Base-by-base conservation (phyloP, 2,888 invertebrate species). In the Volucella bombylans region DNA sequence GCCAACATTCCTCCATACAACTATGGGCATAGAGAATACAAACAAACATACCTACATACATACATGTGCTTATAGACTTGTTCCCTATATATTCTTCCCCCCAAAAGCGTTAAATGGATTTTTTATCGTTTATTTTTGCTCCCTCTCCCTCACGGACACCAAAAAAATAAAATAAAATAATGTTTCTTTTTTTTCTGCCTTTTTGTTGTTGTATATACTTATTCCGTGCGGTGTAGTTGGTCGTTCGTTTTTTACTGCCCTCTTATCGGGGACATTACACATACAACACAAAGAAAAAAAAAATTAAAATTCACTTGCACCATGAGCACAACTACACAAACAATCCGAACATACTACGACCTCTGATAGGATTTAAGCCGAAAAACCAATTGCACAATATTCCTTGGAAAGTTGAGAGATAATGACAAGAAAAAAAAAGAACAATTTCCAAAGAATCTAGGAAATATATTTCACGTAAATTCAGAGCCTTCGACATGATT, bases 361-460 rank as follows among this genome's bases (percentile, higher is more conserved):
- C 62, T 72, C 72, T 52, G 81, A 85, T 85, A 85, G 85, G 85
- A 85, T 76, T 82, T 77, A 61, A 85, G 80, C 76, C 85, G 76
- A 81, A 83, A 64, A 80, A 76, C 45, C 76, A 85, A 85, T 85
- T 85, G 81, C 81, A 85, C 85, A 85, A 85, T 85, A 72, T 85
- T 85, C 85, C 85, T 85, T 85, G 81, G 68, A 85, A 85, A 64
- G 31, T 31, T 6, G 31, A 6, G 1, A 31, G 23, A 23, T 23
- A 4, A 31, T 31, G 6, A 31, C 1, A 31, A 31, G 3, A 31
- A 6, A 6, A 31, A 31, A 31, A 31, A 31, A 31, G 4, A 23
- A 23, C 2, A 23, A 23, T 23, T 23, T 2, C 6, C 31, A 31
- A 31, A 31, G 6, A 31, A 31, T 31, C 31, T 31, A 31, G 6